A percentile compares a stretch with the other conserved stretches of the same genome.
Conservation (phyloP, 2,113 vertebrate species). For the Rhipidura dahli region DNA sequence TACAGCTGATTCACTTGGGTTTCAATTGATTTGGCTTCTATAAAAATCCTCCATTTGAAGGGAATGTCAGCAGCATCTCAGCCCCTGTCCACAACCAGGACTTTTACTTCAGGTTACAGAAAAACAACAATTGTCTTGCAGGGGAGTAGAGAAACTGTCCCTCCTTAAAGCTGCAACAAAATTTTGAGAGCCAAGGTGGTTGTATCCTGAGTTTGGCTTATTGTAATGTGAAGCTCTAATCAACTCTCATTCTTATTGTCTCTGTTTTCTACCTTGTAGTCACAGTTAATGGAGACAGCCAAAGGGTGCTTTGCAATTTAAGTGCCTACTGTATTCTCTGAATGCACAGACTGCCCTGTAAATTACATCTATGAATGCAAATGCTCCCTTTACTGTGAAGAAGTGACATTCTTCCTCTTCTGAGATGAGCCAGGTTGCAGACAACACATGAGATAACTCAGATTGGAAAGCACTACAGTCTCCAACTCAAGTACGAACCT, state of each 20-base stretch:
- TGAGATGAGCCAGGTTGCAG: background rate
- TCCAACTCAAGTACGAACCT: fast-evolving
- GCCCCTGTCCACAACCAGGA: background rate
- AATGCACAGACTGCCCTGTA: background rate
- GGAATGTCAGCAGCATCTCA: background rate
- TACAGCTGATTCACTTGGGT: slow-evolving; percentile 36
- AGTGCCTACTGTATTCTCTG: background rate
- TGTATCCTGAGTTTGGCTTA: background rate
- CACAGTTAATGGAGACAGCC: background rate
- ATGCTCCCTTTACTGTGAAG: background rate
- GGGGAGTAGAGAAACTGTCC: background rate
- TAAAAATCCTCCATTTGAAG: slow-evolving; percentile 25
- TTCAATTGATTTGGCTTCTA: slow-evolving; percentile 25
- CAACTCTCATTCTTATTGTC: background rate
- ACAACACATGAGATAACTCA: background rate
- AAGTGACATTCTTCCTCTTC: background rate
- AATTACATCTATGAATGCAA: background rate
- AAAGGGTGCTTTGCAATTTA: background rate
- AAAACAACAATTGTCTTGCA: background rate
- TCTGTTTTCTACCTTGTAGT: background rate
- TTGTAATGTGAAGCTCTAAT: background rate
- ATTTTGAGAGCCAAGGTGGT: background rate
- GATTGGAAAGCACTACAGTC: background rate
- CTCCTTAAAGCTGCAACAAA: background rate
- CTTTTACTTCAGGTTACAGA: background rate